These are phyloP conservation scores for Cheilosia urbana DNA, from an alignment of 2,888 invertebrate genomes.

Conservation along the genomic window DNA sequence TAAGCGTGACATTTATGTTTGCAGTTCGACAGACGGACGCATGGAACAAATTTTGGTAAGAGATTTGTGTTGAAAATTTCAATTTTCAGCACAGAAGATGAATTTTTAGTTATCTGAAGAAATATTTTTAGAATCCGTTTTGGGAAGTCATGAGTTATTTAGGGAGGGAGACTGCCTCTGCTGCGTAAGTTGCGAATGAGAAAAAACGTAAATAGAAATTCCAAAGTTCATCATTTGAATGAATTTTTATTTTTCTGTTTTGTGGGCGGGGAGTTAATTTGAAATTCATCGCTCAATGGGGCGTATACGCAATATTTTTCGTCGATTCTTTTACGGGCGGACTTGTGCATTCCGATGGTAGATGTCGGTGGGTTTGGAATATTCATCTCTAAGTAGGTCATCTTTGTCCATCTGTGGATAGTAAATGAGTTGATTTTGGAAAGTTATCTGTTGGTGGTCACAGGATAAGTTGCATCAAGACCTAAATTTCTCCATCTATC, in stretches of 20 bases:
- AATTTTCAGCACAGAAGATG: background rate
- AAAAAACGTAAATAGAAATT: conserved; percentile 4
- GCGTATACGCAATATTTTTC: conserved; percentile 66
- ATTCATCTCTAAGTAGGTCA: no score
- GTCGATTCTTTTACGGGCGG: background rate
- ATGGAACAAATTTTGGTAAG: background rate
- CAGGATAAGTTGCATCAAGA: no score
- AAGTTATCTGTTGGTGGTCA: no score
- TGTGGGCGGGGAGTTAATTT: conserved; percentile 54
- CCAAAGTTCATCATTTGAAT: conserved; percentile 1
- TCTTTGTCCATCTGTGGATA: no score
- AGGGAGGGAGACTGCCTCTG: conserved; percentile 41
- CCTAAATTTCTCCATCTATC: no score
- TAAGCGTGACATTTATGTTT: conserved; percentile 51
- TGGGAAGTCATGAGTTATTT: conserved; percentile 44
- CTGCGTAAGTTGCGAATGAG: conserved; percentile 66
- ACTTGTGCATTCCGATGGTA: background rate
- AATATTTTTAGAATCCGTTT: conserved; percentile 56
- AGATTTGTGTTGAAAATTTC: background rate
- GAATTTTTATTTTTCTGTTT: background rate
- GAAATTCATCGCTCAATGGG: conserved; percentile 38
- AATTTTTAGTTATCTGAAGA: conserved; percentile 25
- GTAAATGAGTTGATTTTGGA: no score
- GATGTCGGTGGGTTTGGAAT: background rate
- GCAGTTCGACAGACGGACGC: conserved; percentile 22